Evolutionary conservation across 2,888 invertebrate genomes (phyloP).

Genomic region (Nephrotoma flavescens): DNA sequence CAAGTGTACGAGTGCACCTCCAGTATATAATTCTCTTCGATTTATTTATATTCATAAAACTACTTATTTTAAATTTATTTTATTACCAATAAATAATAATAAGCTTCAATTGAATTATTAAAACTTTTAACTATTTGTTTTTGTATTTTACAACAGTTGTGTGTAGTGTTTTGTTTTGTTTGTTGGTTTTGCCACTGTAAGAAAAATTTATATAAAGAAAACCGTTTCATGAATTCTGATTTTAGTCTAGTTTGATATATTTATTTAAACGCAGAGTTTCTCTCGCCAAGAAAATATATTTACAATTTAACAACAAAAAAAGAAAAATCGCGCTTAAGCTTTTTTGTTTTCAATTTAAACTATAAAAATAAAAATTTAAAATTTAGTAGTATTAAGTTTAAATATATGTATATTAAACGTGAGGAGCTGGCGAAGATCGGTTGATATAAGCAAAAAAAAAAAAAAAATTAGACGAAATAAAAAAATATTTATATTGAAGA

Average conservation of each 20-base stretch:
- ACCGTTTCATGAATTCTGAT: neutral
- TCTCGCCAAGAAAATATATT: neutral
- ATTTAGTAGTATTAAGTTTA: neutral
- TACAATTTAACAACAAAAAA: neutral
- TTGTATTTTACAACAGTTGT: neutral
- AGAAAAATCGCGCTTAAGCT: neutral
- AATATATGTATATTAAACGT: neutral
- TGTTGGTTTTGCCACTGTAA: neutral
- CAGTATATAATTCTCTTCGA: neutral
- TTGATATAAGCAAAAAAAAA: neutral
- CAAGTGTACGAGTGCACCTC: no score
- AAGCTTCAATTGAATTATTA: neutral
- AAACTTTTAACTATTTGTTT: neutral
- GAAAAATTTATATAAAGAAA: neutral
- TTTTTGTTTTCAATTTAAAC: neutral
- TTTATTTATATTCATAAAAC: neutral
- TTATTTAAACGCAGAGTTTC: neutral
- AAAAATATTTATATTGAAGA: neutral
- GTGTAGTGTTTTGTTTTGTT: neutral
- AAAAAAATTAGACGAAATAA: neutral
- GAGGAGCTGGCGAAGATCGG: neutral
- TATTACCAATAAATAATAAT: neutral
- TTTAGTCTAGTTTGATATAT: neutral
- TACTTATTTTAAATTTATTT: neutral
- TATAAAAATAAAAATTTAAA: neutral